Evolutionary conservation across 2,888 invertebrate species (phyloP).

Genomic region (Chloromyia formosa): DNA sequence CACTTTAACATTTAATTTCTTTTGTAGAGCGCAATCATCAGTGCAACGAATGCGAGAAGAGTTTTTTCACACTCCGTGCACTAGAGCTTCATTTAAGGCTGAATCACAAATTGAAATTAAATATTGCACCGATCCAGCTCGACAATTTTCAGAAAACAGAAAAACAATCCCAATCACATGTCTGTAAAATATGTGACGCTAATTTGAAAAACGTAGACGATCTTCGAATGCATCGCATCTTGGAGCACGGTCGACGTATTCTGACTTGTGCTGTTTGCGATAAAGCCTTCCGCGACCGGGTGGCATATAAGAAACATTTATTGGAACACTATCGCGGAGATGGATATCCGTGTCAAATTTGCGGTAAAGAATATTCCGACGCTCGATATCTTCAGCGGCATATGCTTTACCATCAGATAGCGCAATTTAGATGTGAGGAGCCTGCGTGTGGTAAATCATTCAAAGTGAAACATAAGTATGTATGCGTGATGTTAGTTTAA

Average conservation of each 20-base stretch:
- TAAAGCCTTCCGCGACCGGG: neutral
- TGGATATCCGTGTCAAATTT: slow-evolving; percentile 15
- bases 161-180: neutral
- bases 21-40: slow-evolving; percentile 29
- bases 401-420: slow-evolving; percentile 33
- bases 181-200: slow-evolving; percentile 17
- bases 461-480: slow-evolving; percentile 43
- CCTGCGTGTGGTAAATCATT: slow-evolving; percentile 14
- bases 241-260: slow-evolving; percentile 22
- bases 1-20: neutral
- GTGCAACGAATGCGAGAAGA: slow-evolving; percentile 49
- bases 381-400: slow-evolving; percentile 27
- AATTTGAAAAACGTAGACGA: slow-evolving; percentile 19
- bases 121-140: neutral
- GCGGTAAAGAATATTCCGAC: slow-evolving; percentile 37
- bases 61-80: slow-evolving; percentile 46
- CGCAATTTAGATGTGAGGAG: slow-evolving; percentile 24
- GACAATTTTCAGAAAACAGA: too few species aligned
- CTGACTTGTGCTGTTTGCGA: slow-evolving; percentile 28
- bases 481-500: neutral
- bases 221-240: slow-evolving; percentile 30
- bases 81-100: slow-evolving; percentile 54
- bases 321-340: slow-evolving; percentile 3
- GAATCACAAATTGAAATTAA: slow-evolving; percentile 63
- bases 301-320: slow-evolving; percentile 32